These are phyloP conservation scores for Anticlea derivata DNA, from an alignment of 2,888 invertebrate species.

Conservation along the genomic window DNA sequence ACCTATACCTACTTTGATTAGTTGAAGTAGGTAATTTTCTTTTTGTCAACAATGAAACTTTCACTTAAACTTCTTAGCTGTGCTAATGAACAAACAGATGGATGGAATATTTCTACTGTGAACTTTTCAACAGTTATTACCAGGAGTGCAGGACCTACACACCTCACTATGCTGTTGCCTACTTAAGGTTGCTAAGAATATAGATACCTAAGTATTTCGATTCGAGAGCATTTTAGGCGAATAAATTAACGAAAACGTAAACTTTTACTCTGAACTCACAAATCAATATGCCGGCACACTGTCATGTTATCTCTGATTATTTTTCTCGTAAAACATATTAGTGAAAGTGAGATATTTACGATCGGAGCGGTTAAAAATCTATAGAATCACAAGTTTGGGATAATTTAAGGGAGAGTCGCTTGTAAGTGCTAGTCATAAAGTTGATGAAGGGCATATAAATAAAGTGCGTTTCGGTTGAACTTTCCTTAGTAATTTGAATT, in stretches of 20 bases:
- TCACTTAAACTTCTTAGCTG: too few relatives aligned
- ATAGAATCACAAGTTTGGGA: slow-evolving; percentile 45
- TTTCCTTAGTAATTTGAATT: slow-evolving; percentile 60
- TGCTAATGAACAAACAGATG: too few relatives aligned
- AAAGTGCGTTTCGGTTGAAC: slow-evolving; percentile 60
- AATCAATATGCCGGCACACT: slow-evolving; percentile 22
- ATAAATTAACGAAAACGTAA: neutral
- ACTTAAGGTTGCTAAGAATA: neutral
- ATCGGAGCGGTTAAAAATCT: slow-evolving; percentile 51
- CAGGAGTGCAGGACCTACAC: too few relatives aligned
- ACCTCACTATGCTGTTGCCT: too few relatives aligned
- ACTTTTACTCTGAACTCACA: slow-evolving; percentile 13
- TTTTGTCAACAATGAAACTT: too few relatives aligned
- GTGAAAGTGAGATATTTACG: slow-evolving; percentile 65
- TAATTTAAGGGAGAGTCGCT: slow-evolving; percentile 53
- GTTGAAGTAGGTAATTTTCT: too few relatives aligned
- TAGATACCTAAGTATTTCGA: too few relatives aligned
- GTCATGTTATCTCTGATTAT: slow-evolving; percentile 29
- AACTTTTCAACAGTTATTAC: too few relatives aligned
- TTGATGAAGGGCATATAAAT: slow-evolving; percentile 71
- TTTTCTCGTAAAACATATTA: slow-evolving; percentile 40
- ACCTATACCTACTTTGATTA: too few relatives aligned
- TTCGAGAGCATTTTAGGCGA: neutral
- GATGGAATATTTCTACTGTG: too few relatives aligned
- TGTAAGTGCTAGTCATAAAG: slow-evolving; percentile 55